Evolutionary conservation across 2,113 vertebrate species (phyloP).

Genomic region (Neogobius melanostomus): DNA sequence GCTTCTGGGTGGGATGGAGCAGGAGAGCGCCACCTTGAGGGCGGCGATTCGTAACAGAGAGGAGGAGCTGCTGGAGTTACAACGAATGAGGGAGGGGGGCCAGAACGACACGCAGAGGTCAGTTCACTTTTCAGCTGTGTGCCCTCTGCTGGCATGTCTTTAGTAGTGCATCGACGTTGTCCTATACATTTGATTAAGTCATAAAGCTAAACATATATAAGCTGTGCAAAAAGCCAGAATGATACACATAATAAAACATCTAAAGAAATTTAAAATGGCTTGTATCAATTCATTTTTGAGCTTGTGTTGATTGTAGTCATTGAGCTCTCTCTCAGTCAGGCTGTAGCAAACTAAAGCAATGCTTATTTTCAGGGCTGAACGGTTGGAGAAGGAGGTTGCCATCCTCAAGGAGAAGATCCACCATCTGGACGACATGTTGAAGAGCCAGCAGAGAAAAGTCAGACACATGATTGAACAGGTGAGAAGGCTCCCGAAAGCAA

Average conservation of each 20-base stretch:
- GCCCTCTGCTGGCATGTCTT: background rate
- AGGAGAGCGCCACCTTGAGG: conserved; percentile 83
- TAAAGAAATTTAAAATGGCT: no score
- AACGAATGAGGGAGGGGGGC: conserved; percentile 73
- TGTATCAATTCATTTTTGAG: no score
- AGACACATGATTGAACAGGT: conserved; percentile 98
- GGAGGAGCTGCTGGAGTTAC: conserved; percentile 77
- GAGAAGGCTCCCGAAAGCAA: conserved; percentile 20
- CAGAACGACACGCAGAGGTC: conserved; percentile 79
- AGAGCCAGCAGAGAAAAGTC: conserved; percentile 93
- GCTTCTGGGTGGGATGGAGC: conserved; percentile 84
- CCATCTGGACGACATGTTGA: conserved; percentile 94
- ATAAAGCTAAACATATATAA: no score
- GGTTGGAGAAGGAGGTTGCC: conserved; percentile 88
- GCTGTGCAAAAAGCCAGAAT: no score
- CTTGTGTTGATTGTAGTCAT: no score
- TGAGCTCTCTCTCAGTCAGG: no score
- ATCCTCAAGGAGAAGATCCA: conserved; percentile 90
- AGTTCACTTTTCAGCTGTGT: conserved; percentile 33
- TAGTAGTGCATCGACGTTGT: background rate
- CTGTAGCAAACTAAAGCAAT: background rate
- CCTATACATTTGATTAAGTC: background rate
- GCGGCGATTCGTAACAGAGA: conserved; percentile 79
- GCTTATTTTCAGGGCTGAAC: conserved; percentile 74
- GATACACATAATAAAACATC: no score